Percentiles rank a stretch among this genome's conserved stretches.
Evolutionary conservation across 2,888 invertebrate species (phyloP).

Genomic region (Himalopsyche japonica): DNA sequence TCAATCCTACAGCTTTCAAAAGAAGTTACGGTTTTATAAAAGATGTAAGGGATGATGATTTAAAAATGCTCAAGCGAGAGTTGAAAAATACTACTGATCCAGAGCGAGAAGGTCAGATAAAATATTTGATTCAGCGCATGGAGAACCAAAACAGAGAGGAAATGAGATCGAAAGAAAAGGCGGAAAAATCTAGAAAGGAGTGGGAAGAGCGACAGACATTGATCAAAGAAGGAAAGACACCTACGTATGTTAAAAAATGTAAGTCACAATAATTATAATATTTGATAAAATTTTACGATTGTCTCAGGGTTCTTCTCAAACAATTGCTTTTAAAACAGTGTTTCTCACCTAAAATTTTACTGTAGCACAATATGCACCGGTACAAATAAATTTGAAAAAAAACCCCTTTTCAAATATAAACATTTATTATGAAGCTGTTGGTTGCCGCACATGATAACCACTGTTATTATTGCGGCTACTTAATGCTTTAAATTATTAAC

Average conservation of each 20-base stretch:
- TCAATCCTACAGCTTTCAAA: constrained; percentile 73
- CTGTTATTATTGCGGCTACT: too few relatives aligned
- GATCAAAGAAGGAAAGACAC: constrained; percentile 70
- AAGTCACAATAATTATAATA: constrained; percentile 44
- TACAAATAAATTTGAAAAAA: too few relatives aligned
- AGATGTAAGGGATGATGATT: constrained; percentile 73
- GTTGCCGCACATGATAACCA: too few relatives aligned
- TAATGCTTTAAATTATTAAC: too few relatives aligned
- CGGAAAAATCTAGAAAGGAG: constrained; percentile 59
- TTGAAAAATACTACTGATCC: constrained; percentile 64
- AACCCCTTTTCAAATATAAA: too few relatives aligned
- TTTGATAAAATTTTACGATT: too few relatives aligned
- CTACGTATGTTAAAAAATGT: constrained; percentile 75
- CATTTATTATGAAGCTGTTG: too few relatives aligned
- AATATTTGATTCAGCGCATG: constrained; percentile 72
- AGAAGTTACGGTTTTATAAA: constrained; percentile 78
- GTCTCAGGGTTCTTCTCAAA: too few relatives aligned
- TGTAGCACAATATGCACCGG: too few relatives aligned
- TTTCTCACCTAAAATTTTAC: too few relatives aligned
- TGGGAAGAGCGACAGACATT: constrained; percentile 61
- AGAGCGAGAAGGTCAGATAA: constrained; percentile 66
- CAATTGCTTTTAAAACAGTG: too few relatives aligned
- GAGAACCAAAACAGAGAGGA: constrained; percentile 77
- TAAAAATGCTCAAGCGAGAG: constrained; percentile 64
- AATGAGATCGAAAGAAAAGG: constrained; percentile 60